Conservation (phyloP, 2,797 vertebrate species). For the Limnodromus scolopaceus region DNA sequence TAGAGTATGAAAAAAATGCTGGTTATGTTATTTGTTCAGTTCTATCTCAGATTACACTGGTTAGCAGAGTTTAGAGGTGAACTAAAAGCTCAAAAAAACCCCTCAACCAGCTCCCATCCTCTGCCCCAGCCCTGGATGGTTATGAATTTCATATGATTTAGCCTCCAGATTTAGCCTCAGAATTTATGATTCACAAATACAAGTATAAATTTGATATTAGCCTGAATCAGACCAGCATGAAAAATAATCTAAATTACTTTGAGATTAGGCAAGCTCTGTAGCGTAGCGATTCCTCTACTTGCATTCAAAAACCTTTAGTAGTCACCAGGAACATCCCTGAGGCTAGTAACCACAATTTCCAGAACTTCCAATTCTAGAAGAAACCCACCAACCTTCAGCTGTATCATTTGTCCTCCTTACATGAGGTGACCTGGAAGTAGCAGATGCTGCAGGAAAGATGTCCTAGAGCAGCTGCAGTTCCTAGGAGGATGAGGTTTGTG, state of each 20-base stretch:
- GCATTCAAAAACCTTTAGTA: neutral
- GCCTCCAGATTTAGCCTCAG: neutral
- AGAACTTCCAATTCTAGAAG: neutral
- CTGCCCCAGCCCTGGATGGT: rapidly evolving
- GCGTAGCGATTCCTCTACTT: neutral
- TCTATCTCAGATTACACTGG: neutral
- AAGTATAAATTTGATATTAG: neutral
- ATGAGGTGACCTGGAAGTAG: neutral
- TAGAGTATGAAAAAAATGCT: neutral
- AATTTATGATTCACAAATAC: neutral
- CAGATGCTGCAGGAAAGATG: neutral
- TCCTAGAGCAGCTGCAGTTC: neutral
- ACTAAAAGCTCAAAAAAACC: neutral
- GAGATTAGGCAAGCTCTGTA: neutral
- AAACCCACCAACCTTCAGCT: neutral
- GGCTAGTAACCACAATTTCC: neutral
- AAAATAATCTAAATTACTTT: neutral
- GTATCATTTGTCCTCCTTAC: neutral
- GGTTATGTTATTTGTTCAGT: neutral
- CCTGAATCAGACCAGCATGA: neutral
- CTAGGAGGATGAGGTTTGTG: neutral
- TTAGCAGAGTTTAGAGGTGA: neutral
- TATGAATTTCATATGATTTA: neutral
- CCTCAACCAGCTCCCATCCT: neutral
- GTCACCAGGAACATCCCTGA: neutral